Evolutionary conservation across 2,888 invertebrate species (phyloP), one percentile per base, ranked within the genome.

Genomic region (Polylopha cassiicola): DNA sequence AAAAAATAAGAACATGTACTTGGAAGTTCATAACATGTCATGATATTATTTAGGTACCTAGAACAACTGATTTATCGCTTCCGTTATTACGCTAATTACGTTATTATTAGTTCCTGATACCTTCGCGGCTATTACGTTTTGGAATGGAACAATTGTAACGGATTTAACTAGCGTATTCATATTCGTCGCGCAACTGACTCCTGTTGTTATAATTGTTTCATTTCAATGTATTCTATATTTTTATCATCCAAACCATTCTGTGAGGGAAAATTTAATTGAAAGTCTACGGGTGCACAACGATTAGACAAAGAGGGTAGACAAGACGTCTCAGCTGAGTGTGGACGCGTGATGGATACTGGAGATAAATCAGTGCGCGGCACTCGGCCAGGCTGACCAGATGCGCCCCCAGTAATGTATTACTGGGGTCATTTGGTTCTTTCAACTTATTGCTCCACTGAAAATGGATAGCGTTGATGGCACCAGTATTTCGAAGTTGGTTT

Each of bases 351-450:
- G 75, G 77, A 85, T 82, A 61, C 67, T 53, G 61, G 57, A 70
- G 69, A 81, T 85, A 82, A 84, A 84, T 85, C 84, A 76, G 72
- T 58, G 68, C 69, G 64, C 70, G 64, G 65, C 65, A 66, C 70
- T 75, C 66, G 65, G 27, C 43, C 37, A 36, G 51, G 51, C 47
- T 61, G 61, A 56, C 60, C 62, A 61, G 64, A 59, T 59, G 65
- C 50, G 75, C 58, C 67, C 46, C 49, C 47, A 43, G 46, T 69
- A 67, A 70, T 66, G 63, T 69, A 69, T 72, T 61, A 57, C 57
- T 51, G 54, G 61, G 62, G 66, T 70, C 65, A 67, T 59, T 62
- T 54, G 51, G 54, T 57, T 59, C 56, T 60, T 64, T 59, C 50
- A 57, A 59, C 52, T 56, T 59, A 61, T 63, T 58, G 46, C 47